These are phyloP conservation scores for Artibeus lituratus DNA, from an alignment of 2,797 vertebrate species.

Conservation along the genomic window DNA sequence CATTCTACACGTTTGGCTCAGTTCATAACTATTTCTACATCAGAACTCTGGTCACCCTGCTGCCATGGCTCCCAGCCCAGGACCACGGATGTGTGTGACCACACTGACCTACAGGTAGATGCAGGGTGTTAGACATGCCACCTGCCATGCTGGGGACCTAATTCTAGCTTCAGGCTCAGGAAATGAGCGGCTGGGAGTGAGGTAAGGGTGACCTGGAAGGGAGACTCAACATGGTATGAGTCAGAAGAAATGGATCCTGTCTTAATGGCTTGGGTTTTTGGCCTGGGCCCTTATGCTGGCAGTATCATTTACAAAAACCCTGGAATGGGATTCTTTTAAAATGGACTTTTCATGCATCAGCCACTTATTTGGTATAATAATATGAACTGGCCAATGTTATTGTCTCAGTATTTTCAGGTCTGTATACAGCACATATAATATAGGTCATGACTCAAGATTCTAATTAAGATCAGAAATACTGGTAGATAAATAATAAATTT, in stretches of 20 bases:
- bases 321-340: slow-evolving; percentile 32
- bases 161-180: slow-evolving; percentile 17
- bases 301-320: neutral
- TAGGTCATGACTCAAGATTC: neutral
- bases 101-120: neutral
- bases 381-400: neutral
- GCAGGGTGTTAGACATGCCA: neutral
- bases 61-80: neutral
- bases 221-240: neutral
- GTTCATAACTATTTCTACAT: neutral
- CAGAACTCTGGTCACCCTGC: neutral
- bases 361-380: neutral
- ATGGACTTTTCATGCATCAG: neutral
- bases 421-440: neutral
- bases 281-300: too few relatives aligned
- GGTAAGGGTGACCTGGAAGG: neutral
- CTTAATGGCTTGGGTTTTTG: neutral
- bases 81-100: neutral
- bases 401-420: slow-evolving; percentile 19
- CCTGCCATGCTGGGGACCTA: neutral
- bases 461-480: neutral
- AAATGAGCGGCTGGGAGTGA: neutral
- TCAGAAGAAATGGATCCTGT: neutral
- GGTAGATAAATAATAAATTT: neutral
- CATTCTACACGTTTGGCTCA: neutral